Evolutionary conservation across 2,113 vertebrate genomes (phyloP).

Genomic region (Lipotes vexillifer): DNA sequence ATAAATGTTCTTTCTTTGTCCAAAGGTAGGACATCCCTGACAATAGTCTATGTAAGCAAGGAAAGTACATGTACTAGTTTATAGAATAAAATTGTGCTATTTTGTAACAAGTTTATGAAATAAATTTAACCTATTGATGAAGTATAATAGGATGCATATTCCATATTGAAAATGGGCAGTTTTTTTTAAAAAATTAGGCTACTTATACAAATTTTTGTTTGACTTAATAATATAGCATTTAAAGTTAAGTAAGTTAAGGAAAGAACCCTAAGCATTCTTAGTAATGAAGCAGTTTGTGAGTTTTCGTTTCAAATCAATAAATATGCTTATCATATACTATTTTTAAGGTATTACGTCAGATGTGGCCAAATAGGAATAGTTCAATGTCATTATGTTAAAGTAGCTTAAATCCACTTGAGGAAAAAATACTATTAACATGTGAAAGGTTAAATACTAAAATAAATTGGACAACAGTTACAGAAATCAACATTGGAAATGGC

Average conservation of each 20-base stretch:
- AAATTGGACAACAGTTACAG: neutral
- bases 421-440: neutral
- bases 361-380: neutral
- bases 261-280: neutral
- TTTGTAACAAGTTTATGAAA: neutral
- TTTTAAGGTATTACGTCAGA: neutral
- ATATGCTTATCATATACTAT: neutral
- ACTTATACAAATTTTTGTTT: neutral
- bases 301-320: neutral
- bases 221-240: neutral
- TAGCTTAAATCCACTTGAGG: neutral
- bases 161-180: neutral
- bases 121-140: neutral
- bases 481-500: neutral
- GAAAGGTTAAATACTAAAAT: neutral
- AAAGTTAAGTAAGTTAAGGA: neutral
- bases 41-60: neutral
- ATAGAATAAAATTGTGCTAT: neutral
- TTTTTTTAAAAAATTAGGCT: neutral
- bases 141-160: neutral
- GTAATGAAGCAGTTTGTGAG: neutral
- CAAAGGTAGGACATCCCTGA: neutral
- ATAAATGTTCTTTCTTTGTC: neutral
- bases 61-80: neutral
- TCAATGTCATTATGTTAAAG: neutral